Percentiles rank a stretch among this genome's conserved stretches.
phyloP scores from a whole-genome alignment of 2,113 vertebrate genomes.

The Ahaetulla prasina region DNA sequence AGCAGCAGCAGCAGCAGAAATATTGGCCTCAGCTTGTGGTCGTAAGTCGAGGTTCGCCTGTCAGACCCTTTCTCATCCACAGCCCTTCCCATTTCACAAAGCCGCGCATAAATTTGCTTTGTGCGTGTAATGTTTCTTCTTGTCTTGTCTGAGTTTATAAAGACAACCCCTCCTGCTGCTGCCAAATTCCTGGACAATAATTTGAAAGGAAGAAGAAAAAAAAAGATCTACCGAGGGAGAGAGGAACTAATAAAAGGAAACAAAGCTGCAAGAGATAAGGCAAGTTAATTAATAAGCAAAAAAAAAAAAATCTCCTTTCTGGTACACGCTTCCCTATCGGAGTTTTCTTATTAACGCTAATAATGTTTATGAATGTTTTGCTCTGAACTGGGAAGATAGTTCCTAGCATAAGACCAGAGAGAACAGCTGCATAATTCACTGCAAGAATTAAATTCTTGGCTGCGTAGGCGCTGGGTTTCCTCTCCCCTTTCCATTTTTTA shows the following conservation, averaged over 20 bases:
- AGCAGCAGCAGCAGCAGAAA: neutral
- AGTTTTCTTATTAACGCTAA: conserved; percentile 47
- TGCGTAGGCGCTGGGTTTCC: too few species aligned
- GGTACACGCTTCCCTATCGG: conserved; percentile 57
- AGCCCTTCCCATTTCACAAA: neutral
- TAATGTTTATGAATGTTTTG: conserved; percentile 57
- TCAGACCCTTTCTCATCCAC: neutral
- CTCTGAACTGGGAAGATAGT: conserved; percentile 47
- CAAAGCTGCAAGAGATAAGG: conserved; percentile 49
- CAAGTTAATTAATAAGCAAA: conserved; percentile 62
- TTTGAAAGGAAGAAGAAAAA: conserved; percentile 29
- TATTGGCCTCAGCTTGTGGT: neutral
- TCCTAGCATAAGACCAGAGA: conserved; percentile 12
- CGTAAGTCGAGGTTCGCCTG: accelerated
- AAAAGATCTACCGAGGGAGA: neutral
- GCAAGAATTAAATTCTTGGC: neutral
- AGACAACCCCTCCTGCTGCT: neutral
- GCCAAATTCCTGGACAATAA: conserved; percentile 36
- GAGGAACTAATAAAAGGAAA: conserved; percentile 26
- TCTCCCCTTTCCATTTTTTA: neutral
- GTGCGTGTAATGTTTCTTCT: neutral
- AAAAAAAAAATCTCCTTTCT: conserved; percentile 57
- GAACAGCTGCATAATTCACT: neutral
- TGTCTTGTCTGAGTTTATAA: conserved; percentile 13
- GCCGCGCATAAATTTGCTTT: neutral